phyloP scores from a whole-genome alignment of 64 coral and sea anemone genomes.

The Actinia tenebrosa region DNA sequence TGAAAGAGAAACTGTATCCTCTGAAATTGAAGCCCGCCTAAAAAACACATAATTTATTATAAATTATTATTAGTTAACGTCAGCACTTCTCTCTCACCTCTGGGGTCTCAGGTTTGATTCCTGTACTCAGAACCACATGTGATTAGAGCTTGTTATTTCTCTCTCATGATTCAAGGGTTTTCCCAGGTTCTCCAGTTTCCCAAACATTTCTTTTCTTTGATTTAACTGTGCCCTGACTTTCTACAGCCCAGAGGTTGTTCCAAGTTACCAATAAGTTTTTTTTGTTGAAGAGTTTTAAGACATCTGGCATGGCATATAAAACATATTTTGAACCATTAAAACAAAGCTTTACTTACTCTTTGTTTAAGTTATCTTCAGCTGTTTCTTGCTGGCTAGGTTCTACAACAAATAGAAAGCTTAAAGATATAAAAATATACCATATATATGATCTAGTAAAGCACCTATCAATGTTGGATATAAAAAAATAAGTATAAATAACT shows the following conservation, averaged over 20 bases:
- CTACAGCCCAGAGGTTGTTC: no score
- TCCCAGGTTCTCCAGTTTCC: no score
- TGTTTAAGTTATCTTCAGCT: not conserved
- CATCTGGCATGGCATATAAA: not conserved
- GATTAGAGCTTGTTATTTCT: no score
- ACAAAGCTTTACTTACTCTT: not conserved
- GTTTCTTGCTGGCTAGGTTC: not conserved
- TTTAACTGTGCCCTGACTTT: not conserved
- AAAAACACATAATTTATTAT: not conserved
- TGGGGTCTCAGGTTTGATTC: no score
- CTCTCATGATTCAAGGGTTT: no score
- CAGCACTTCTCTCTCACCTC: not conserved
- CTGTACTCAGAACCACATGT: no score
- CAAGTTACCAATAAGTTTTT: no score
- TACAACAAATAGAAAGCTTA: not conserved
- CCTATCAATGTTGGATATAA: no score
- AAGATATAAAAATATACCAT: not conserved
- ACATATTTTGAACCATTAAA: not conserved
- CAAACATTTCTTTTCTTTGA: not conserved
- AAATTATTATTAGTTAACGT: not conserved
- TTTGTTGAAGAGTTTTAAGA: no score
- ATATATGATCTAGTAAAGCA: not conserved
- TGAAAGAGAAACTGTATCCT: conserved; percentile 37
- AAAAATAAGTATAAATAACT: no score
- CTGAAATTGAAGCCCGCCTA: conserved; percentile 15